Evolutionary conservation across 2,888 invertebrate species (phyloP).

Genomic region (Phortica magna): DNA sequence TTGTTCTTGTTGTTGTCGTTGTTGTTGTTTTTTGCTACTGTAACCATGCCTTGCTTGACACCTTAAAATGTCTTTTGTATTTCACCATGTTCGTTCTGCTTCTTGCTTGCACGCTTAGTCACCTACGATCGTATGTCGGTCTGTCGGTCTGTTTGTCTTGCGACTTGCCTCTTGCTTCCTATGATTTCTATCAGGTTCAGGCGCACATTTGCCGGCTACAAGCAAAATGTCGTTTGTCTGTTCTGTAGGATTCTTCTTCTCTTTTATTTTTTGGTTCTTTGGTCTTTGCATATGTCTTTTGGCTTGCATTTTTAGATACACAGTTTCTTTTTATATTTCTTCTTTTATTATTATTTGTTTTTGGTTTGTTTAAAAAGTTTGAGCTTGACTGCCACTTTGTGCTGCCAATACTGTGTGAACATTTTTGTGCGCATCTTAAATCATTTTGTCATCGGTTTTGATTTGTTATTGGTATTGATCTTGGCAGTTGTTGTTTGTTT

Average conservation of each 20-base stretch:
- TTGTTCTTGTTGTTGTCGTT: not conserved
- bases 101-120: not conserved
- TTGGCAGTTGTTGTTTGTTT: slow-evolving; percentile 51
- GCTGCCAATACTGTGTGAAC: slow-evolving; percentile 60
- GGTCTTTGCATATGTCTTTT: slow-evolving; percentile 21
- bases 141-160: not conserved
- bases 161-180: slow-evolving; percentile 1
- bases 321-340: not conserved
- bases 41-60: not conserved
- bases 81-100: slow-evolving; percentile 21
- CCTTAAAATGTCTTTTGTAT: slow-evolving; percentile 22
- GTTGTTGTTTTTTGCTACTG: not conserved
- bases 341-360: slow-evolving; percentile 29
- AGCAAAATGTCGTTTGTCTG: not conserved
- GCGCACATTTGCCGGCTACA: not conserved
- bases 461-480: slow-evolving; percentile 60
- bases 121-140: slow-evolving; percentile 10
- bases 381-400: slow-evolving; percentile 49
- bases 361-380: slow-evolving; percentile 42
- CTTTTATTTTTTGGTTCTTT: slow-evolving; percentile 13
- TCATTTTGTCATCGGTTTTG: slow-evolving; percentile 70
- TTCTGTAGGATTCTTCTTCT: slow-evolving; percentile 9
- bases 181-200: slow-evolving; percentile 27
- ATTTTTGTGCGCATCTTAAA: slow-evolving; percentile 65
- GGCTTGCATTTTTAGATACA: slow-evolving; percentile 4